These are phyloP conservation scores for Puntigrus tetrazona DNA, from an alignment of 2,113 vertebrate genomes.

Conservation along the genomic window DNA sequence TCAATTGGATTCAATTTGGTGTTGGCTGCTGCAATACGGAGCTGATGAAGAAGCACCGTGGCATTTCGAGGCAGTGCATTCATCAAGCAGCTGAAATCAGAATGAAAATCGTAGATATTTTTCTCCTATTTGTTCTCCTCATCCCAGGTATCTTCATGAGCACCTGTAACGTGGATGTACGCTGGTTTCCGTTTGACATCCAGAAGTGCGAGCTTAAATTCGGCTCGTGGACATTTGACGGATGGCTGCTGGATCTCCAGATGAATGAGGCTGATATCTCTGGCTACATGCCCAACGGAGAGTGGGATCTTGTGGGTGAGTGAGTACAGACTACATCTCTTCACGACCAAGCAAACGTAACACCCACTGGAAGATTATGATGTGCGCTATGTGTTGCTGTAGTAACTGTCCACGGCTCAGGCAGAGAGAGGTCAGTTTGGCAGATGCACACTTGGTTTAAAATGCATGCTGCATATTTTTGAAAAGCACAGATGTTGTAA, in stretches of 20 bases:
- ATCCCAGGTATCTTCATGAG: constrained; percentile 80
- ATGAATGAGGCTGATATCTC: constrained; percentile 78
- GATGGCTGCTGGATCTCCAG: constrained; percentile 80
- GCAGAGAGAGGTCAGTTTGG: constrained; percentile 4
- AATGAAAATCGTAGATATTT: not conserved
- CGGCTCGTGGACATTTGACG: constrained; percentile 81
- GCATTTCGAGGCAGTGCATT: constrained; percentile 6
- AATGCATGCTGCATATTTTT: not conserved
- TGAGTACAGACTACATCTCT: not conserved
- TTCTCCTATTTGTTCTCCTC: not conserved
- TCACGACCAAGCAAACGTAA: not conserved
- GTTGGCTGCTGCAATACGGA: not conserved
- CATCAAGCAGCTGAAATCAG: not conserved
- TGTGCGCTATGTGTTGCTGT: not conserved
- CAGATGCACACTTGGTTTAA: not conserved
- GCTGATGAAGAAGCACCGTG: not conserved
- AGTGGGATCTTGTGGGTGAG: constrained; percentile 81
- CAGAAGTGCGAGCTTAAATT: constrained; percentile 81
- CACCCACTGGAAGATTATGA: not conserved
- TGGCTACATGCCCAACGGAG: constrained; percentile 78
- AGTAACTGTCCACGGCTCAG: not conserved
- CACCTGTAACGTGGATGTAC: constrained; percentile 80
- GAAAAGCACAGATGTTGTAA: not conserved
- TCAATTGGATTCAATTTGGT: constrained; percentile 26
- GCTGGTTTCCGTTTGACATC: constrained; percentile 83